Conservation (phyloP, 2,113 vertebrate genomes). For the Cyprinus carpio region DNA sequence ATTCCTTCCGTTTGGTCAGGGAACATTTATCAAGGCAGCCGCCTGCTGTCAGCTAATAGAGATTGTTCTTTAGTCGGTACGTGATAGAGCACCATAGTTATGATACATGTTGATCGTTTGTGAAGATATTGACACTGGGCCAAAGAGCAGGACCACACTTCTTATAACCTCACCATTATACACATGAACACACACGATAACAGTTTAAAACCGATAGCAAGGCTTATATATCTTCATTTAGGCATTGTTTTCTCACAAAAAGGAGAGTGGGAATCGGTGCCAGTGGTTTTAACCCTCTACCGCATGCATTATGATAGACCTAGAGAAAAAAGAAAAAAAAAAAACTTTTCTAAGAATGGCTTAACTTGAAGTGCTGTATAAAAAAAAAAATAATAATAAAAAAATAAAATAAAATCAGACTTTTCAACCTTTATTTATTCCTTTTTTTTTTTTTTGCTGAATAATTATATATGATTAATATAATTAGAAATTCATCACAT, state of each 20-base stretch:
- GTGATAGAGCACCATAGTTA: slow-evolving; percentile 88
- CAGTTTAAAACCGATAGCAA: background rate
- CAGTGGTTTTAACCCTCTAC: too few species aligned
- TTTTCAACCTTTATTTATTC: too few species aligned
- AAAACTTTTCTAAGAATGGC: too few species aligned
- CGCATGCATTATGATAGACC: too few species aligned
- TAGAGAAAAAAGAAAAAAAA: too few species aligned
- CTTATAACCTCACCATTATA: slow-evolving; percentile 70
- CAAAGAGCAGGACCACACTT: slow-evolving; percentile 78
- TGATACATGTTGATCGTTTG: slow-evolving; percentile 93
- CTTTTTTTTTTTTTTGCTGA: too few species aligned
- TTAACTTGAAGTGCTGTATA: too few species aligned
- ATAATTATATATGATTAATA: too few species aligned
- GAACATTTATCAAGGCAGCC: slow-evolving; percentile 98
- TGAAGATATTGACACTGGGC: slow-evolving; percentile 81
- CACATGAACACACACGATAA: slow-evolving; percentile 12
- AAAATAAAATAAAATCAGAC: too few species aligned
- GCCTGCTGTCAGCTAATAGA: slow-evolving; percentile 93
- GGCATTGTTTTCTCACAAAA: background rate
- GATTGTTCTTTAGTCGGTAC: slow-evolving; percentile 94
- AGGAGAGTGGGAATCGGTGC: background rate
- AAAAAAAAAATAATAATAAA: too few species aligned
- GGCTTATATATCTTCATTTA: background rate
- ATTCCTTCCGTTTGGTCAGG: slow-evolving; percentile 97
- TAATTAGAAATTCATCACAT: too few species aligned